Conservation (phyloP, 2,888 invertebrate genomes). For the Drosophila affinis region DNA sequence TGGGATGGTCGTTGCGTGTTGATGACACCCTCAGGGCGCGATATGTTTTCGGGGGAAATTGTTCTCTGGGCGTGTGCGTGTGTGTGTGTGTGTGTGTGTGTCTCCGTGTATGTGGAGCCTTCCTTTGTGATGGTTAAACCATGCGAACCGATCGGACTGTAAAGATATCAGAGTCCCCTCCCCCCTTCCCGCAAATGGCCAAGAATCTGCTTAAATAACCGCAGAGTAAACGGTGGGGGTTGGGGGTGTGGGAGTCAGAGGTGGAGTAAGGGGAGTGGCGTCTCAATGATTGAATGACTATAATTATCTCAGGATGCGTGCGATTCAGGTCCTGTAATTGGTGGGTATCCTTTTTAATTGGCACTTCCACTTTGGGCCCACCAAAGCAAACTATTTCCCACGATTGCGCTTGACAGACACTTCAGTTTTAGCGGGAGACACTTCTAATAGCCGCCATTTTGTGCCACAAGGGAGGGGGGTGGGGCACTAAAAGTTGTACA, state of each 20-base stretch:
- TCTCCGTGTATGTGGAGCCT: not conserved
- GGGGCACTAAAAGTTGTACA: constrained; percentile 62
- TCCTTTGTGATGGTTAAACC: not conserved
- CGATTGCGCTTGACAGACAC: constrained; percentile 34
- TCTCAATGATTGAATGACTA: not conserved
- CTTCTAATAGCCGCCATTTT: constrained; percentile 69
- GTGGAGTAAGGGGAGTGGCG: too few relatives aligned
- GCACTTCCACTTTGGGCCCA: not conserved
- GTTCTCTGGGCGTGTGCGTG: too few relatives aligned
- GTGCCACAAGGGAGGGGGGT: not conserved
- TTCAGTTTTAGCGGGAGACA: constrained; percentile 55
- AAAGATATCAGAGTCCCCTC: too few relatives aligned
- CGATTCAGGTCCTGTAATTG: too few relatives aligned
- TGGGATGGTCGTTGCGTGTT: not conserved
- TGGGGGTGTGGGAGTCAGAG: too few relatives aligned
- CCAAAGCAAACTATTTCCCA: not conserved
- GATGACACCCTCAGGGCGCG: constrained; percentile 32
- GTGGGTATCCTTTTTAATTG: too few relatives aligned
- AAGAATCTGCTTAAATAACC: not conserved
- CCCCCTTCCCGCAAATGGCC: not conserved
- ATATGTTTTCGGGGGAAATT: not conserved
- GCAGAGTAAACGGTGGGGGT: not conserved
- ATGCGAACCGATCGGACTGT: constrained; percentile 21
- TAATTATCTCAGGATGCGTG: too few relatives aligned
- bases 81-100: too few relatives aligned